Conservation (phyloP, 1,140 invertebrate genomes). For the Nylanderia fulva region DNA sequence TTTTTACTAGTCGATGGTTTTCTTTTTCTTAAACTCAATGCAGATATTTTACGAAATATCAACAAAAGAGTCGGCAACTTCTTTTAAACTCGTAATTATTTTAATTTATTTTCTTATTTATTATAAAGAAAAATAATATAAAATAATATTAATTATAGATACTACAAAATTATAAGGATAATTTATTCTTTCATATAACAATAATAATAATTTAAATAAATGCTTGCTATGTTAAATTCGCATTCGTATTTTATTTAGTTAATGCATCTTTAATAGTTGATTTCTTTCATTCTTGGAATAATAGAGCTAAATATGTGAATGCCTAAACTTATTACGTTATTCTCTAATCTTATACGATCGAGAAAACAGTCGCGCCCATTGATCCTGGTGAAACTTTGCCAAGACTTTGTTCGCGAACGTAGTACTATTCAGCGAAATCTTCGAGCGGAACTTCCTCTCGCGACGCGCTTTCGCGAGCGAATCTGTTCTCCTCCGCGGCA, state of each 20-base stretch:
- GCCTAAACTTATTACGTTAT: slow-evolving; percentile 21
- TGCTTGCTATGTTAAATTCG: neutral
- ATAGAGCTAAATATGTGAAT: slow-evolving; percentile 10
- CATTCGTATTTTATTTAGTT: neutral
- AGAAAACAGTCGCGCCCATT: slow-evolving; percentile 33
- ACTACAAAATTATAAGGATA: too few species aligned
- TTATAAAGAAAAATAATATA: neutral
- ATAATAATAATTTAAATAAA: too few species aligned
- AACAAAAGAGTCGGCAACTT: neutral
- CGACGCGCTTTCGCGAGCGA: slow-evolving; percentile 40
- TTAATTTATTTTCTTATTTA: neutral
- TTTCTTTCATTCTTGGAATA: neutral
- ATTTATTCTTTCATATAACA: too few species aligned
- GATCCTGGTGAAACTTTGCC: slow-evolving; percentile 30
- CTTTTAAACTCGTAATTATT: neutral
- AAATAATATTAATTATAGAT: neutral
- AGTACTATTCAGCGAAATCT: slow-evolving; percentile 59
- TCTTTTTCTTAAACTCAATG: neutral
- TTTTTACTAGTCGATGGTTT: neutral
- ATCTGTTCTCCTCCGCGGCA: slow-evolving; percentile 27
- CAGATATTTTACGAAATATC: neutral
- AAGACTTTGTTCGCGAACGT: slow-evolving; percentile 63
- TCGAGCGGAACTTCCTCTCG: slow-evolving; percentile 52
- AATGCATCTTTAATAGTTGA: neutral
- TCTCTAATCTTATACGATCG: slow-evolving; percentile 25